phyloP scores from a whole-genome alignment of 2,113 vertebrate genomes.

The Sakesphorus luctuosus region DNA sequence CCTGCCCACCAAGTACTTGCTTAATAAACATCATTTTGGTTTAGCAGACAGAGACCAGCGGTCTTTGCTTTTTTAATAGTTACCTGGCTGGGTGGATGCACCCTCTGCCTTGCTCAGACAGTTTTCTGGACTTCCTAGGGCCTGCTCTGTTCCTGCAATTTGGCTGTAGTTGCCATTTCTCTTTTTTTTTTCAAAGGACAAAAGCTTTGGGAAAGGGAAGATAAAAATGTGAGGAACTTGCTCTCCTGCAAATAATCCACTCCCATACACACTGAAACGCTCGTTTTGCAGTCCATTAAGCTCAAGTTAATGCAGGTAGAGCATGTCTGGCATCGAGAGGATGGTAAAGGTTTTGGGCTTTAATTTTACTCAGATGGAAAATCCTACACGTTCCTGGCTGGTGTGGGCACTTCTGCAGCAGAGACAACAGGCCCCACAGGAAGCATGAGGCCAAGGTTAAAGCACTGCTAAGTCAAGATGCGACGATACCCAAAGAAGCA shows the following conservation, averaged over 20 bases:
- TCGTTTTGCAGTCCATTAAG: constrained; percentile 71
- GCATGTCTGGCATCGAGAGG: constrained; percentile 57
- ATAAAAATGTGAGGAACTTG: constrained; percentile 17
- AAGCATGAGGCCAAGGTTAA: constrained; percentile 77
- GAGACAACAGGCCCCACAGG: constrained; percentile 52
- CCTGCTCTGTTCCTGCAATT: accelerated
- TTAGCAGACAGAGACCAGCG: not conserved
- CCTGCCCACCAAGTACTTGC: not conserved
- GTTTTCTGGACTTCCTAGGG: not conserved
- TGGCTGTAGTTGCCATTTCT: not conserved
- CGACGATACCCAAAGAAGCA: constrained; percentile 68
- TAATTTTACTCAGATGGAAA: constrained; percentile 73
- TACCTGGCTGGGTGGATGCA: not conserved
- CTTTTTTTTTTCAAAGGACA: not conserved
- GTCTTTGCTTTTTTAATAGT: not conserved
- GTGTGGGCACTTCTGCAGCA: constrained; percentile 12
- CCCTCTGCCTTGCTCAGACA: not conserved
- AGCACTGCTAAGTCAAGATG: constrained; percentile 64
- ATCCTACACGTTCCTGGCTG: constrained; percentile 16
- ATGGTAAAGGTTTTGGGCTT: constrained; percentile 62
- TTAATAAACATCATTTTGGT: not conserved
- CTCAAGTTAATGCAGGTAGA: constrained; percentile 70
- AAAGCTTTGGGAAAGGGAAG: constrained; percentile 9
- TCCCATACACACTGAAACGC: constrained; percentile 21
- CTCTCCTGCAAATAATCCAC: constrained; percentile 60